Percentiles rank a stretch among this genome's conserved stretches.
Evolutionary conservation across 2,888 invertebrate genomes (phyloP).

Genomic region (Watsonalla cultraria): DNA sequence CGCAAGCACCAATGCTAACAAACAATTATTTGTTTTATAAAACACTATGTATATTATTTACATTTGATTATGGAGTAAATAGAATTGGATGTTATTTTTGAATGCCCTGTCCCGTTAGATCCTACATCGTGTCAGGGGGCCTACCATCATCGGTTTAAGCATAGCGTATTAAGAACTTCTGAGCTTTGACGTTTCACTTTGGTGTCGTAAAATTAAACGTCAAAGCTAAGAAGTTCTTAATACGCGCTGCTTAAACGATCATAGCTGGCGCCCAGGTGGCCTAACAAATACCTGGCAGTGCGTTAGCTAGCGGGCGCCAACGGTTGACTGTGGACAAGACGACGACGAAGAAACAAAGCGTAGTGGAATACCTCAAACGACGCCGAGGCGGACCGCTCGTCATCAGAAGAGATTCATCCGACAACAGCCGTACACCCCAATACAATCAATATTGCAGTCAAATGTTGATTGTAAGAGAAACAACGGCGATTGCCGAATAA

Average conservation of each 20-base stretch:
- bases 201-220: too few relatives aligned
- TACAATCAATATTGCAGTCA: constrained; percentile 9
- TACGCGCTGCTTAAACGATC: too few relatives aligned
- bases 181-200: too few relatives aligned
- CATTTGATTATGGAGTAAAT: not conserved
- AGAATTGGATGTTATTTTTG: not conserved
- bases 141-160: constrained; percentile 41
- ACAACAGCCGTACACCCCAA: constrained; percentile 31
- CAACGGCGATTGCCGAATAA: constrained; percentile 39
- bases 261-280: constrained; percentile 15
- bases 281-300: constrained; percentile 72
- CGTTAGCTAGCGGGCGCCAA: constrained; percentile 44
- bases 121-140: constrained; percentile 23
- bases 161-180: too few relatives aligned
- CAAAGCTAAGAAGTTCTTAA: too few relatives aligned
- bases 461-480: constrained; percentile 14
- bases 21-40: not conserved
- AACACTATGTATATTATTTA: not conserved
- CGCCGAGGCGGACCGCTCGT: constrained; percentile 52
- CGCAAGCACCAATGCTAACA: not conserved
- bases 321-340: constrained; percentile 39
- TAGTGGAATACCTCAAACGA: constrained; percentile 67
- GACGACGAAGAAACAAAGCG: constrained; percentile 53
- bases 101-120: not conserved
- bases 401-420: constrained; percentile 33